A percentile compares a stretch with the other conserved stretches of the same genome.
These are phyloP conservation scores for Actinemys pallida DNA, from an alignment of 2,113 vertebrate genomes.

Conservation along the genomic window DNA sequence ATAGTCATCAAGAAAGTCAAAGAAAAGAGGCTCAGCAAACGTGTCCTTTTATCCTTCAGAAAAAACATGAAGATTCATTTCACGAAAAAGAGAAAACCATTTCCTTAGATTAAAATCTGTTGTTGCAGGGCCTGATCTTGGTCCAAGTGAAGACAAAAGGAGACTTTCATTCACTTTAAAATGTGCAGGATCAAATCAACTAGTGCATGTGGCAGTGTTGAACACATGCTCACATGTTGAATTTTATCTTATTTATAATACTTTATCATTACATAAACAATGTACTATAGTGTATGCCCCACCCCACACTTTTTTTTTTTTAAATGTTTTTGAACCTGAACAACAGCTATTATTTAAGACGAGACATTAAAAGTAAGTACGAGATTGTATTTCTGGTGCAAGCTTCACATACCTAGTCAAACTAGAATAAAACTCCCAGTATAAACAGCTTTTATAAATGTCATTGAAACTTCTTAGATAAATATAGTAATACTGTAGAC, in stretches of 20 bases:
- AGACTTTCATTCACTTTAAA: neutral
- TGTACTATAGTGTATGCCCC: neutral
- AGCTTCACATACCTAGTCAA: neutral
- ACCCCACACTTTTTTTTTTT: neutral
- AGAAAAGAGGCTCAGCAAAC: neutral
- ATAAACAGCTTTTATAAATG: constrained; percentile 61
- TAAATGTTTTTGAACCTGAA: neutral
- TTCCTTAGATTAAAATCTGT: neutral
- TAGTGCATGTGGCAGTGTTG: rapidly evolving
- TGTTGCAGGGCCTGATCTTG: neutral
- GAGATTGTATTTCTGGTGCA: constrained; percentile 13
- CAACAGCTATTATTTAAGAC: neutral
- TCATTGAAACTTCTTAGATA: constrained; percentile 62
- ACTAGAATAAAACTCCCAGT: constrained; percentile 23
- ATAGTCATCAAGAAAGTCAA: neutral
- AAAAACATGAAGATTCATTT: neutral
- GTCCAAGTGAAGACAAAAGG: neutral
- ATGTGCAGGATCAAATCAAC: neutral
- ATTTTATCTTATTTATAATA: neutral
- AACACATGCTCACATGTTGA: neutral
- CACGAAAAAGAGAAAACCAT: neutral
- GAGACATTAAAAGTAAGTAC: neutral
- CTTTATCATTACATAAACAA: neutral
- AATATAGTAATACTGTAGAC: constrained; percentile 43
- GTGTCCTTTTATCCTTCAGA: constrained; percentile 20